These are phyloP conservation scores for Callipepla squamata DNA, from an alignment of 2,113 vertebrate species.

Conservation along the genomic window DNA sequence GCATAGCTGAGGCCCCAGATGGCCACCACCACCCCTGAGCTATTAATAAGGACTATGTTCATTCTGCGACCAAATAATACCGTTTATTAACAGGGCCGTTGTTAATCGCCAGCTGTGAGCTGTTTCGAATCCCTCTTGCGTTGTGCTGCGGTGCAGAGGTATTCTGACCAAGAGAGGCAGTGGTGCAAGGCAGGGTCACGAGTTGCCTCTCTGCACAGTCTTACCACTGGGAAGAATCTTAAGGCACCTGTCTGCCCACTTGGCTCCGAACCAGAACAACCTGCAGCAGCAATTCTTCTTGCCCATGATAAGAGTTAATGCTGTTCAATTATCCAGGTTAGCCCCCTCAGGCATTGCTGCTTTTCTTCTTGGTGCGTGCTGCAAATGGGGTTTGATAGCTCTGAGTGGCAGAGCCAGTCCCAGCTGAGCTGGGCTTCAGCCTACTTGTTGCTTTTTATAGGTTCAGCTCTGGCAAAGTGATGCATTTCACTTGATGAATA, in stretches of 20 bases:
- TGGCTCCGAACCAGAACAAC: neutral
- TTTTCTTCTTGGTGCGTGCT: neutral
- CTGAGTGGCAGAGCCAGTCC: neutral
- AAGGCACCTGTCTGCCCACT: neutral
- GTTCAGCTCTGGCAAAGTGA: neutral
- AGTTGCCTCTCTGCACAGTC: neutral
- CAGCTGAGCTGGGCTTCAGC: neutral
- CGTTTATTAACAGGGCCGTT: neutral
- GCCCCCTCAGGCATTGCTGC: neutral
- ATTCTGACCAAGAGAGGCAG: neutral
- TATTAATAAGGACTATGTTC: constrained; percentile 39
- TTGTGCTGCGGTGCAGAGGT: neutral
- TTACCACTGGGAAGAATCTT: neutral
- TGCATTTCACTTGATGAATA: neutral
- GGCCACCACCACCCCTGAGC: neutral
- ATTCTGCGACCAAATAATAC: neutral
- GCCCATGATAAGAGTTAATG: neutral
- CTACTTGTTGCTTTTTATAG: constrained; percentile 43
- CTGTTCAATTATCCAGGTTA: constrained; percentile 15
- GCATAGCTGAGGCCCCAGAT: constrained; percentile 17
- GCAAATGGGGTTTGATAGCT: neutral
- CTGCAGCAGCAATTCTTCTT: neutral
- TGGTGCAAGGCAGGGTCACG: fast-evolving
- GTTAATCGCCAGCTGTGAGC: neutral
- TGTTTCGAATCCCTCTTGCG: fast-evolving